phyloP scores from a whole-genome alignment of 1,140 invertebrate species.

The Panagrolaimus sp. region DNA sequence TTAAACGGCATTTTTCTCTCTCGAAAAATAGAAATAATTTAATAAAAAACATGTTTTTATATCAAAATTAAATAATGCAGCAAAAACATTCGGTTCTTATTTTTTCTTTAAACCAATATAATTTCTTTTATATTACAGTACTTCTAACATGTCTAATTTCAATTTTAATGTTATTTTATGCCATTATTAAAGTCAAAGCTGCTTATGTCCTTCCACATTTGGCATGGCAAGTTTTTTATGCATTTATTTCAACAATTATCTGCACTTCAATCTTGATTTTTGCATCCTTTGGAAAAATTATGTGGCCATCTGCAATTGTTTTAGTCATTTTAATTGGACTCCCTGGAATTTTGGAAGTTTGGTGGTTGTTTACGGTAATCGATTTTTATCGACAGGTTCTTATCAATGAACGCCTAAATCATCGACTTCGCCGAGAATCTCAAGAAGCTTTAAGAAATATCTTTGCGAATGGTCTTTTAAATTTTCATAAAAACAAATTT shows the following conservation, averaged over 20 bases:
- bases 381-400: constrained; percentile 14
- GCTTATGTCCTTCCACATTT: neutral
- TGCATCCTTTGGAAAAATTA: neutral
- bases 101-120: no score
- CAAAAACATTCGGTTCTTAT: no score
- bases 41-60: no score
- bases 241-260: neutral
- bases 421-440: neutral
- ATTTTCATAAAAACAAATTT: constrained; percentile 12
- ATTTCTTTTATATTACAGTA: neutral
- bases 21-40: no score
- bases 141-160: neutral
- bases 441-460: constrained; percentile 9
- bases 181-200: constrained; percentile 5
- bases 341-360: constrained; percentile 1
- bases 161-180: neutral
- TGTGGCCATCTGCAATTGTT: constrained; percentile 9
- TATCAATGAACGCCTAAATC: constrained; percentile 7
- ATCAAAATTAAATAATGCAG: no score
- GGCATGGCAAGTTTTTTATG: constrained; percentile 1
- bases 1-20: no score
- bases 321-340: constrained; percentile 2
- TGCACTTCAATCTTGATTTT: neutral
- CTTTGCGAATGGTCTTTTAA: neutral
- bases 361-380: neutral